A percentile compares a stretch with the other conserved stretches of the same genome.
These are phyloP conservation scores for Lasioglossum figueresi DNA, from an alignment of 2,888 invertebrate species.

Conservation along the genomic window DNA sequence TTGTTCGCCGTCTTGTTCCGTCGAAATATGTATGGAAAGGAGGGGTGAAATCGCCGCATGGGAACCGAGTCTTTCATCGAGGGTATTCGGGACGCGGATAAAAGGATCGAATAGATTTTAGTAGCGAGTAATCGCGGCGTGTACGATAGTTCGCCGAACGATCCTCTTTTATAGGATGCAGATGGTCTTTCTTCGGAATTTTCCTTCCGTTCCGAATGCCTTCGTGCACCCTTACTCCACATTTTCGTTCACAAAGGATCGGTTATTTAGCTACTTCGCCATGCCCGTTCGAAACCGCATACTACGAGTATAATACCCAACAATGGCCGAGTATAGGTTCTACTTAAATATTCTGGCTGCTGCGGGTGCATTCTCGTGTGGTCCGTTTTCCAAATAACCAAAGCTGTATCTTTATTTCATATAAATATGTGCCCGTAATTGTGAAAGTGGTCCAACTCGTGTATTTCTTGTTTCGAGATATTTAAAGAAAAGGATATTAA, in stretches of 20 bases:
- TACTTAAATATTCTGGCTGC: slow-evolving; percentile 35
- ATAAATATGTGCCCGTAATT: not conserved
- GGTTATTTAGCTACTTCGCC: slow-evolving; percentile 30
- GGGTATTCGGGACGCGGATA: slow-evolving; percentile 49
- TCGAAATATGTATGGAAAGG: slow-evolving; percentile 14
- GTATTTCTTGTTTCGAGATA: no score
- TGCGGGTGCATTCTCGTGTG: slow-evolving; percentile 4
- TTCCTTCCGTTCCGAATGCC: slow-evolving; percentile 24
- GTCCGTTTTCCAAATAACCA: not conserved
- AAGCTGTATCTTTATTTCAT: not conserved
- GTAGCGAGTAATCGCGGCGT: slow-evolving; percentile 49
- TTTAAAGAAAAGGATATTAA: no score
- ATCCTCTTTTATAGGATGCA: slow-evolving; percentile 44
- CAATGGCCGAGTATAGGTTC: not conserved
- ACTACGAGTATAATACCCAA: not conserved
- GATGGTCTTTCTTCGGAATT: slow-evolving; percentile 22
- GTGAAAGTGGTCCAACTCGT: no score
- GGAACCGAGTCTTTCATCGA: slow-evolving; percentile 39
- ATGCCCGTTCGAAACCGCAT: slow-evolving; percentile 16
- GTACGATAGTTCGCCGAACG: slow-evolving; percentile 39
- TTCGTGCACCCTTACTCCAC: slow-evolving; percentile 22
- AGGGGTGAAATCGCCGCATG: slow-evolving; percentile 24
- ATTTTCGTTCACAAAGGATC: slow-evolving; percentile 30
- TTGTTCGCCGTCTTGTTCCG: slow-evolving; percentile 28
- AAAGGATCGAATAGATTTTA: slow-evolving; percentile 55